Percentiles rank a stretch among this genome's conserved stretches.
These are phyloP conservation scores for Drosophila pseudotalamancana DNA, from an alignment of 2,888 invertebrate species.

Conservation along the genomic window DNA sequence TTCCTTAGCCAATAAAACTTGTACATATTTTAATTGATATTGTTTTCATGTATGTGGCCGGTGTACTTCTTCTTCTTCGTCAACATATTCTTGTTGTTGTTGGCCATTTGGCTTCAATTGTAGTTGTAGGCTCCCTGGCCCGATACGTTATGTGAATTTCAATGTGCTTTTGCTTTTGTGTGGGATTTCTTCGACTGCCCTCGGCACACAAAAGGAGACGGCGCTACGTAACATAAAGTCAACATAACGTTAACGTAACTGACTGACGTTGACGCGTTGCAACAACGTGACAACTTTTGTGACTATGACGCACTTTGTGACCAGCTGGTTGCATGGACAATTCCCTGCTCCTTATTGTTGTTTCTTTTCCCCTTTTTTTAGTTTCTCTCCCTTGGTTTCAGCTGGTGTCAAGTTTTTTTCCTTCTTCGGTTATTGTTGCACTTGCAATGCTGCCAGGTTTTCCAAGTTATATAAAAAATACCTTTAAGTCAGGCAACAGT, in stretches of 20 bases:
- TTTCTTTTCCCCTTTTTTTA: not conserved
- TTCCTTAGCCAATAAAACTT: slow-evolving; percentile 50
- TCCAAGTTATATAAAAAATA: slow-evolving; percentile 32
- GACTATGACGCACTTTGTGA: slow-evolving; percentile 57
- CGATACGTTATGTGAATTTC: slow-evolving; percentile 57
- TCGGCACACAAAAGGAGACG: slow-evolving; percentile 3
- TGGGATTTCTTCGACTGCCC: slow-evolving; percentile 69
- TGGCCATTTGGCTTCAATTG: slow-evolving; percentile 15
- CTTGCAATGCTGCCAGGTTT: slow-evolving; percentile 34
- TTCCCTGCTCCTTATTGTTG: slow-evolving; percentile 10
- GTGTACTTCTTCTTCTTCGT: not conserved
- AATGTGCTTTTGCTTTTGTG: slow-evolving; percentile 76
- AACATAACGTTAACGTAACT: slow-evolving; percentile 52
- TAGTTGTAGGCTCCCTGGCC: slow-evolving; percentile 33
- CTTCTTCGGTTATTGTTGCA: slow-evolving; percentile 10
- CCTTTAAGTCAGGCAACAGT: not conserved
- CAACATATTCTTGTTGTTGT: slow-evolving; percentile 6
- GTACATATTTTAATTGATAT: slow-evolving; percentile 62
- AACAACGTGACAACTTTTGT: slow-evolving; percentile 55
- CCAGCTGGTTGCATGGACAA: slow-evolving; percentile 41
- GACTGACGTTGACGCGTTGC: slow-evolving; percentile 47
- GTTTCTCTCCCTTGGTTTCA: slow-evolving; percentile 2
- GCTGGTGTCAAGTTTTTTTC: slow-evolving; percentile 11
- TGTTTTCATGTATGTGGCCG: slow-evolving; percentile 46
- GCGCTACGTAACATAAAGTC: slow-evolving; percentile 45